These are phyloP conservation scores for Asbolus verrucosus DNA, from an alignment of 1,140 invertebrate species.

Conservation along the genomic window DNA sequence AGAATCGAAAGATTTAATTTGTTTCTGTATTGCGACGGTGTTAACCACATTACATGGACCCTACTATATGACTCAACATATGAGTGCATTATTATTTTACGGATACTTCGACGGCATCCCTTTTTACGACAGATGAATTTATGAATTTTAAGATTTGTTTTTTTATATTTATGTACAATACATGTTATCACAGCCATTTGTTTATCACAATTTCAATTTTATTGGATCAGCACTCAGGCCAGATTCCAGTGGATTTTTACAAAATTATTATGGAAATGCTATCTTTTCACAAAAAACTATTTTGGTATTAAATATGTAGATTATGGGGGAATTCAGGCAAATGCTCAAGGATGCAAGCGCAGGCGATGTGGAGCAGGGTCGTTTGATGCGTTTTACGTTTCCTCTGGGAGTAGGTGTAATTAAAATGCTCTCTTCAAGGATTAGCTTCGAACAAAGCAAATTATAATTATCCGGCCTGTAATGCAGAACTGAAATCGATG, in stretches of 20 bases:
- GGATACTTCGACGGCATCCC: conserved; percentile 32
- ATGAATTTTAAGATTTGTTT: conserved; percentile 30
- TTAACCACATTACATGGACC: conserved; percentile 46
- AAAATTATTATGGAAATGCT: too few species aligned
- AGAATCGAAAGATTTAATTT: conserved; percentile 54
- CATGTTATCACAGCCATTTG: too few species aligned
- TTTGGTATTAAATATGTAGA: neutral
- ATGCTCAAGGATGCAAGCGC: conserved; percentile 18
- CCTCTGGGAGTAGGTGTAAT: conserved; percentile 60
- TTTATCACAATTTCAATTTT: too few species aligned
- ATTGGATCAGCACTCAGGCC: too few species aligned
- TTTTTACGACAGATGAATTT: conserved; percentile 22
- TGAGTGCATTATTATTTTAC: conserved; percentile 42
- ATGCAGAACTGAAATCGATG: conserved; percentile 18
- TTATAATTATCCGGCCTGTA: conserved; percentile 54
- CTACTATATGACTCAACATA: conserved; percentile 48
- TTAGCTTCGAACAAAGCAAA: conserved; percentile 61
- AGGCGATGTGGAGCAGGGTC: neutral
- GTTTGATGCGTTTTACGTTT: conserved; percentile 55
- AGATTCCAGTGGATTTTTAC: too few species aligned
- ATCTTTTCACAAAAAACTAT: too few species aligned
- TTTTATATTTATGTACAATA: too few species aligned
- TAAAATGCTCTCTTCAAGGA: conserved; percentile 62
- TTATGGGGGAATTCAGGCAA: conserved; percentile 3
- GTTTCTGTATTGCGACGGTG: conserved; percentile 44